Percentiles rank a stretch among this genome's conserved stretches.
Conservation (phyloP, 2,797 vertebrate genomes). For the Orestias chungarensis region DNA sequence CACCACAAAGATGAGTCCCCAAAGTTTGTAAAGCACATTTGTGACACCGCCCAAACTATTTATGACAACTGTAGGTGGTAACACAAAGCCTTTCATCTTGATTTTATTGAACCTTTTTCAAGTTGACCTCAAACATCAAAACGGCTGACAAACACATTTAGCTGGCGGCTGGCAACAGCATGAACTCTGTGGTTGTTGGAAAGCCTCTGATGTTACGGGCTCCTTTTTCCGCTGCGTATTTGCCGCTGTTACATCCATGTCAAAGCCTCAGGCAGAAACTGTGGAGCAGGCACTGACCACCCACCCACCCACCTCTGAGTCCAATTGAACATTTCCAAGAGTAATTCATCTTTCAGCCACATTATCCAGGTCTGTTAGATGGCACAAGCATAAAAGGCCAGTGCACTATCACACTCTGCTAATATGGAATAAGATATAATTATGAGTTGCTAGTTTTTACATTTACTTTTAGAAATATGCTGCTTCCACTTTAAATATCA, state of each 20-base stretch:
- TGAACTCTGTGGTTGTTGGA: constrained; percentile 7
- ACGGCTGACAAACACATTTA: constrained; percentile 5
- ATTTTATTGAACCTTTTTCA: neutral
- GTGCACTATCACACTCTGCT: neutral
- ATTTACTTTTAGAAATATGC: neutral
- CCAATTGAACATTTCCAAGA: constrained; percentile 9
- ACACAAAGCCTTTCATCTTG: neutral
- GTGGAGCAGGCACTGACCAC: constrained; percentile 3
- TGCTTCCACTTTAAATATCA: neutral
- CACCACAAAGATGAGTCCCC: neutral
- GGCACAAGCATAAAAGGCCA: constrained; percentile 1
- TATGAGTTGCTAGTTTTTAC: neutral
- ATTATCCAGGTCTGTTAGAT: constrained; percentile 1
- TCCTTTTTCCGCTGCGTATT: neutral
- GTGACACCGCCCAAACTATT: neutral
- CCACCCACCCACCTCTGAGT: neutral
- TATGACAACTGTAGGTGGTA: neutral
- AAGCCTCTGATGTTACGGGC: constrained; percentile 1
- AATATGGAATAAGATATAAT: constrained; percentile 1
- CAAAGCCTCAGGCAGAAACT: constrained; percentile 10
- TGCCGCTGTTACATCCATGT: neutral
- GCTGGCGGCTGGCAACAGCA: neutral
- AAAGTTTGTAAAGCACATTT: neutral
- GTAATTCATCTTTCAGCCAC: neutral
- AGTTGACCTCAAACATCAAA: constrained; percentile 4